Conservation (phyloP, 2,113 vertebrate species). For the Scatophagus argus region DNA sequence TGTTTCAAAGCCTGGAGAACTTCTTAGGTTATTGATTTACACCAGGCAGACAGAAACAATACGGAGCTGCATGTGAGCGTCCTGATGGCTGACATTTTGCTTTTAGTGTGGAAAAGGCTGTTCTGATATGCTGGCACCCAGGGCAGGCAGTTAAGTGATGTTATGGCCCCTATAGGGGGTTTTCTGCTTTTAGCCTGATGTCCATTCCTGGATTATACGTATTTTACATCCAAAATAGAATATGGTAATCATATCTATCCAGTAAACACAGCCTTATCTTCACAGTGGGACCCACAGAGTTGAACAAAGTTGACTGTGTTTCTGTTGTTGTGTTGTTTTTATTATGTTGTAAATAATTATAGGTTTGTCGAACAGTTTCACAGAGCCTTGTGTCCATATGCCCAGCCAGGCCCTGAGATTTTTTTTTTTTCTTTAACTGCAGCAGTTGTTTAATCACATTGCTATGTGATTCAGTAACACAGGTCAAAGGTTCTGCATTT, state of each 20-base stretch:
- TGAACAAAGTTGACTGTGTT: not conserved
- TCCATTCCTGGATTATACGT: slow-evolving; percentile 31
- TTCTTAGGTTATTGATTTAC: slow-evolving; percentile 30
- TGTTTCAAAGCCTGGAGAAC: slow-evolving; percentile 21
- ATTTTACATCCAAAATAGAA: slow-evolving; percentile 43
- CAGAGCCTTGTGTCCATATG: not conserved
- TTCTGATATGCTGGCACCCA: slow-evolving; percentile 1
- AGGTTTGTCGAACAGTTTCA: not conserved
- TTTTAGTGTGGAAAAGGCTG: slow-evolving; percentile 42
- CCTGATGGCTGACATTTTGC: slow-evolving; percentile 8
- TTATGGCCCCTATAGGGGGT: slow-evolving; percentile 27
- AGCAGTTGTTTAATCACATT: slow-evolving; percentile 43
- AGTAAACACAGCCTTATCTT: not conserved
- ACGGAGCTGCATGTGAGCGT: slow-evolving; percentile 13
- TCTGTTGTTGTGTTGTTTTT: no score
- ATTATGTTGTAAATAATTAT: not conserved
- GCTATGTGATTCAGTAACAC: slow-evolving; percentile 39
- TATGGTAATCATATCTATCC: not conserved
- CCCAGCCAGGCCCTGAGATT: not conserved
- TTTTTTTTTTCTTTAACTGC: no score
- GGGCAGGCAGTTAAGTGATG: slow-evolving; percentile 40
- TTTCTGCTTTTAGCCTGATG: slow-evolving; percentile 56
- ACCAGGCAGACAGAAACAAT: slow-evolving; percentile 7
- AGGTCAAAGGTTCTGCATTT: not conserved
- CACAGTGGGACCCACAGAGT: not conserved